Conservation (phyloP, 2,888 invertebrate species). For the Eupithecia abbreviata region DNA sequence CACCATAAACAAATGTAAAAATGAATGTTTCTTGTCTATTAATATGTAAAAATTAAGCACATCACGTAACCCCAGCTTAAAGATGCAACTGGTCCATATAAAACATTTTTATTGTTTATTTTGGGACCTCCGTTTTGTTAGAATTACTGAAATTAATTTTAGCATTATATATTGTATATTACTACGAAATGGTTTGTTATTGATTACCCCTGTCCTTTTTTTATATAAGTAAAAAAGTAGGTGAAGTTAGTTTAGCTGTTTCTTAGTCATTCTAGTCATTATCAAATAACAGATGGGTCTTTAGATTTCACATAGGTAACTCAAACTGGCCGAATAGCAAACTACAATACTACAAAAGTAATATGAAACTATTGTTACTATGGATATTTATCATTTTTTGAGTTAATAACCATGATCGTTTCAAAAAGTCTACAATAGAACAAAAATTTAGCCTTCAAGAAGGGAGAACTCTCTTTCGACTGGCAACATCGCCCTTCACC, state of each 20-base stretch:
- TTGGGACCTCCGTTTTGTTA: constrained; percentile 58
- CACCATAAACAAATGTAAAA: not conserved
- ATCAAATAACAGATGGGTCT: too few relatives aligned
- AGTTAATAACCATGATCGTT: too few relatives aligned
- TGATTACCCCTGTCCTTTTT: not conserved
- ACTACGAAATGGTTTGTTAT: constrained; percentile 49
- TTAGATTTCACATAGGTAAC: too few relatives aligned
- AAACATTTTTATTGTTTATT: constrained; percentile 41
- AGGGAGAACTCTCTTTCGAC: not conserved
- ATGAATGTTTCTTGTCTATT: not conserved
- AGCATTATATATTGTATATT: constrained; percentile 64
- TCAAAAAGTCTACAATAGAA: too few relatives aligned
- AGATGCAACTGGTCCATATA: constrained; percentile 17
- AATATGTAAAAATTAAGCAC: not conserved
- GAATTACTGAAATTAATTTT: constrained; percentile 64
- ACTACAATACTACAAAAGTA: too few relatives aligned
- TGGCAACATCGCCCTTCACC: constrained; percentile 30
- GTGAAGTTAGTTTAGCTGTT: not conserved
- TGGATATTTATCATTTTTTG: too few relatives aligned
- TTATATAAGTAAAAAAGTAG: not conserved
- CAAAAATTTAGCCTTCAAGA: not conserved
- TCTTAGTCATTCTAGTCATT: too few relatives aligned
- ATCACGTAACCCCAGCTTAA: not conserved
- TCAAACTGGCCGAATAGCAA: too few relatives aligned
- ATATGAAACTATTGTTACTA: too few relatives aligned